Base-by-base conservation (phyloP, 2,113 vertebrate species). In the Peromyscus maniculatus region DNA sequence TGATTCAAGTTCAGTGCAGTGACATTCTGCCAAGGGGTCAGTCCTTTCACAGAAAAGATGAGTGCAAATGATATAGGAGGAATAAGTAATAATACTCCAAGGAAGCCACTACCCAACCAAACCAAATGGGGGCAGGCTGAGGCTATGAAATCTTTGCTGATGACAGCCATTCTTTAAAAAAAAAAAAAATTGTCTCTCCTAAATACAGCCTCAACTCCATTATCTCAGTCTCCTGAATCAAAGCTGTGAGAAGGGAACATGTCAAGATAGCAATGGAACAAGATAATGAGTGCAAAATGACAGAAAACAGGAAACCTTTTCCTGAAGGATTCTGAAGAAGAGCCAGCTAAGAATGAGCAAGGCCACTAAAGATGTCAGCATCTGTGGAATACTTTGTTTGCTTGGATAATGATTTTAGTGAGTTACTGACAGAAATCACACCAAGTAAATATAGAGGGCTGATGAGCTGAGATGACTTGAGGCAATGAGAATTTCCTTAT, bases 241-340 rank as follows among this genome's bases (percentile, higher is more conserved):
- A 89, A 95, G 93, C 94, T 97, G 96, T 96, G 93, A 98, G 96
- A 94, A 87, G n/a, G 89, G 55, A 94, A 88, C 79, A 71, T 97
- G 98, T 97, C 97, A 97, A 98, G 98, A 98, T 98, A 98, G 39
- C 57, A 90, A 36, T 24, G 83, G 94, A 91, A 97, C 97, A 97
- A 97, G 98, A 98, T 98, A 98, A 97, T 78, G 89, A 10, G 97
- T 97, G 97, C 95, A 97, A 96, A 97, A 94, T 95, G 98, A 98
- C 96, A 97, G 95, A 96, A 96, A 96, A 67, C 97, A 98, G 89
- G 46, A 93, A 96, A 93, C 82, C 64, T 77, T 66, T 84, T 89
- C 67, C 64, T 66, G 57, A 93, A 86, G 36, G 78, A 67, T 84
- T 90, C 43, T 36, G 57, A 87, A 49, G 66, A 12, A 71, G 33